Conservation (phyloP, 2,797 vertebrate genomes). For the Anisognathus igniventris region DNA sequence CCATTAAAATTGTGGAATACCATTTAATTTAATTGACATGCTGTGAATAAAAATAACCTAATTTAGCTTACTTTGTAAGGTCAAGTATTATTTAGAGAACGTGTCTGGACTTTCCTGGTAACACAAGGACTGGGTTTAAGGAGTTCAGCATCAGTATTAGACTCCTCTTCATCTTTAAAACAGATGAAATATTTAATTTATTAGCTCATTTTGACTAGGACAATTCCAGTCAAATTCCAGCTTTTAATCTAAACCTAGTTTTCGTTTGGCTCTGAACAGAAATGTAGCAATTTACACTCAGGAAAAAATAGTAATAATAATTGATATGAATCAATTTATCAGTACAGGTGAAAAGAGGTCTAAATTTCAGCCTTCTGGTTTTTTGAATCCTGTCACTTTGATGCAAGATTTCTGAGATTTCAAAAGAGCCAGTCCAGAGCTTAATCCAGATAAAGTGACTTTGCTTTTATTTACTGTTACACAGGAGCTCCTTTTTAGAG, state of each 20-base stretch:
- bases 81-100: neutral
- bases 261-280: neutral
- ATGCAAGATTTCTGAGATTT: neutral
- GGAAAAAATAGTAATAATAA: neutral
- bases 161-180: neutral
- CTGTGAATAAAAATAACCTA: neutral
- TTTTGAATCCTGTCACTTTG: neutral
- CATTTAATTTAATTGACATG: neutral
- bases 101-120: neutral
- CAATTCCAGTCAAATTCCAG: neutral
- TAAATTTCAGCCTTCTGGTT: neutral
- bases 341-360: neutral
- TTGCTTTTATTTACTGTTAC: neutral
- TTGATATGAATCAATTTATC: neutral
- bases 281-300: neutral
- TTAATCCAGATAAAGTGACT: neutral
- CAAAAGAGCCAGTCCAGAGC: neutral
- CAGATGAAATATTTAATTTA: neutral
- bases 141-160: neutral
- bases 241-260: neutral
- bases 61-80: neutral
- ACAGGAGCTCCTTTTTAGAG: neutral
- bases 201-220: neutral
- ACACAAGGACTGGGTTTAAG: neutral
- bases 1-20: neutral